Conservation (phyloP, 1,140 invertebrate genomes). For the Formica exsecta region DNA sequence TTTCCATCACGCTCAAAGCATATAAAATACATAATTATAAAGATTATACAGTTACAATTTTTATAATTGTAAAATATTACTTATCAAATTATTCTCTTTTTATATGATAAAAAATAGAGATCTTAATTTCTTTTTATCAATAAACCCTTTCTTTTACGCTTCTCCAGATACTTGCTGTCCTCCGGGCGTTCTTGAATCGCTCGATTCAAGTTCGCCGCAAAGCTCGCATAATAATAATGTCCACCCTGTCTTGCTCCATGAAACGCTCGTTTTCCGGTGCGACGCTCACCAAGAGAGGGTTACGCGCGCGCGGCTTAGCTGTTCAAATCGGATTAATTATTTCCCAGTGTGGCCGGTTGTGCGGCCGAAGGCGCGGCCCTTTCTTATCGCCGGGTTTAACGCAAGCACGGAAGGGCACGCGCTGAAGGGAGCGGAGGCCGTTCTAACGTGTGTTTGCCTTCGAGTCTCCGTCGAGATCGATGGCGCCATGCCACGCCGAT, state of each 20-base stretch:
- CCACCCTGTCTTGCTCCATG: conserved; percentile 7
- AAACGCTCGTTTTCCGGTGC: conserved; percentile 46
- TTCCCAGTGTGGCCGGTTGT: conserved; percentile 30
- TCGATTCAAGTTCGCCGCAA: background rate
- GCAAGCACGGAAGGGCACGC: conserved; percentile 18
- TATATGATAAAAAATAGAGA: no score
- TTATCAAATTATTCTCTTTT: no score
- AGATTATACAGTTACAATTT: no score
- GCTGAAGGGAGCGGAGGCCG: background rate
- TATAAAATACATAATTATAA: no score
- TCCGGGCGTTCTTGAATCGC: background rate
- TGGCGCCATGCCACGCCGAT: conserved; percentile 54
- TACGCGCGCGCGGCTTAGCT: conserved; percentile 32
- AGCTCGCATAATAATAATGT: conserved; percentile 23
- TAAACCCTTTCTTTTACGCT: background rate
- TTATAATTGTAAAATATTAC: no score
- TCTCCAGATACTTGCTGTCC: background rate
- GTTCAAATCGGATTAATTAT: conserved; percentile 63
- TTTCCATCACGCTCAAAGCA: background rate
- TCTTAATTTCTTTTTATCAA: no score
- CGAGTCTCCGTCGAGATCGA: conserved; percentile 50
- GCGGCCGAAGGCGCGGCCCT: conserved; percentile 45
- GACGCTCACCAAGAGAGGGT: background rate
- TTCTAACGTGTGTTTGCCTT: conserved; percentile 33
- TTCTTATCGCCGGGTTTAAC: conserved; percentile 55